Conservation (phyloP, 2,888 invertebrate species). For the Falcaria lacertinaria region DNA sequence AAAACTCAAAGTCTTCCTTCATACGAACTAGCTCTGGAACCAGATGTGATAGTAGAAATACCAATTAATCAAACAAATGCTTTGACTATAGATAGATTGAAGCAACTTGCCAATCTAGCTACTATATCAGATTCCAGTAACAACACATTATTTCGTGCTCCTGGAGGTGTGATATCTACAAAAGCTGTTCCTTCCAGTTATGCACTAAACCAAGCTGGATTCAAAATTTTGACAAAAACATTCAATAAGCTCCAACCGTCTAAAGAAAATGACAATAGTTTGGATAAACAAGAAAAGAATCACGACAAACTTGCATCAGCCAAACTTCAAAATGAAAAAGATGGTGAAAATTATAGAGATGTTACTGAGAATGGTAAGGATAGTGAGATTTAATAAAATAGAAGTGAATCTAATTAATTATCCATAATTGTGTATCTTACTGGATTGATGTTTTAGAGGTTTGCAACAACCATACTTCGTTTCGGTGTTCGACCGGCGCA, state of each 20-base stretch:
- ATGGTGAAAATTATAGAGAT: slow-evolving; percentile 29
- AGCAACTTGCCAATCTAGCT: slow-evolving; percentile 78
- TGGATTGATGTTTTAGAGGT: slow-evolving; percentile 40
- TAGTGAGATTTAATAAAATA: slow-evolving; percentile 41
- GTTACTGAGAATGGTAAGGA: slow-evolving; percentile 20
- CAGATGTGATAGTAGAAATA: slow-evolving; percentile 69
- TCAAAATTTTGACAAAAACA: slow-evolving; percentile 83
- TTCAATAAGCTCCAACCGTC: slow-evolving; percentile 76
- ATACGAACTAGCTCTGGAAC: slow-evolving; percentile 65
- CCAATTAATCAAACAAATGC: slow-evolving; percentile 61
- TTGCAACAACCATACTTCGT: slow-evolving; percentile 71
- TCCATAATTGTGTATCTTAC: too few relatives aligned
- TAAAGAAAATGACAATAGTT: slow-evolving; percentile 66
- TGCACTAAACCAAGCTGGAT: slow-evolving; percentile 82
- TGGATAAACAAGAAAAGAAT: slow-evolving; percentile 59
- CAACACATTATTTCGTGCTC: slow-evolving; percentile 67
- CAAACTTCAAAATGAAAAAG: slow-evolving; percentile 49
- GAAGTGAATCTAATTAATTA: too few relatives aligned
- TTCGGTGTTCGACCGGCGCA: slow-evolving; percentile 81
- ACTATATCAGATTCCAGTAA: slow-evolving; percentile 76
- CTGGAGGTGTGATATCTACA: slow-evolving; percentile 77
- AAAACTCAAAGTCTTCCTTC: slow-evolving; percentile 65
- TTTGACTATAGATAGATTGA: slow-evolving; percentile 68
- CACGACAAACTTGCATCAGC: slow-evolving; percentile 43
- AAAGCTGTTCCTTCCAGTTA: slow-evolving; percentile 82